Base-by-base conservation (phyloP, 2,797 vertebrate species). In the Spinibarbus caldwelli region DNA sequence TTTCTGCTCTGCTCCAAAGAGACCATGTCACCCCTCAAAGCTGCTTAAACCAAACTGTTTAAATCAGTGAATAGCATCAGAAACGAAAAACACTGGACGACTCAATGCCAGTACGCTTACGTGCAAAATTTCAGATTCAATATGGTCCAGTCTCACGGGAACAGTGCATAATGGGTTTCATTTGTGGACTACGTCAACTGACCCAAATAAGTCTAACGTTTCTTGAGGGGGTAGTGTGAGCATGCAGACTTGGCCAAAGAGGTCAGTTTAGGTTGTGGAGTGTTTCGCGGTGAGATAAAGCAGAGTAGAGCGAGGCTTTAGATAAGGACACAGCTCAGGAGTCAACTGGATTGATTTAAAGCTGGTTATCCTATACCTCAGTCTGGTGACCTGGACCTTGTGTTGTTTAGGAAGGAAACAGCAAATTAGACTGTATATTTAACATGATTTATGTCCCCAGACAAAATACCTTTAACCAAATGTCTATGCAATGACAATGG, bases 391-490 rank as follows among this genome's bases (percentile, higher is more conserved):
- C 52, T 82, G 67, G 73, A 45, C 66, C 71, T 54, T 77, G 43
- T 66, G 71, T 85, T 82, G 73, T 57, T 71, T 82, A 52, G 68
- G 52, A 62, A 78, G 54, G 85, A 86, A 86, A 78, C 31, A 31
- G 80, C 38, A 34, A 64, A 78, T 31, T 41, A 52, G 66, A 85
- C 26, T 52, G 43, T 12, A 41, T 26, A 62, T 85, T 82, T 68
- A 49, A 78, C 64, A 31, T 87, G 36, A 47, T 70, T 78, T 52
- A 78, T 52, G 23, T 43, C 47, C n/a, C 11, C n/a, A 10, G 43
- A 54, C 29, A 45, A 77, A 82, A 75, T 36, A 26, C 72, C 4
- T 62, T 68, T 26, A 86, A 26, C 31, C 23, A 85, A 54, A 38
- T 59, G 19, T 77, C 6, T 52, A 41, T 54, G 41, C 21, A 1